Conservation (phyloP, 2,797 vertebrate species). For the Hippocampus kuda region DNA sequence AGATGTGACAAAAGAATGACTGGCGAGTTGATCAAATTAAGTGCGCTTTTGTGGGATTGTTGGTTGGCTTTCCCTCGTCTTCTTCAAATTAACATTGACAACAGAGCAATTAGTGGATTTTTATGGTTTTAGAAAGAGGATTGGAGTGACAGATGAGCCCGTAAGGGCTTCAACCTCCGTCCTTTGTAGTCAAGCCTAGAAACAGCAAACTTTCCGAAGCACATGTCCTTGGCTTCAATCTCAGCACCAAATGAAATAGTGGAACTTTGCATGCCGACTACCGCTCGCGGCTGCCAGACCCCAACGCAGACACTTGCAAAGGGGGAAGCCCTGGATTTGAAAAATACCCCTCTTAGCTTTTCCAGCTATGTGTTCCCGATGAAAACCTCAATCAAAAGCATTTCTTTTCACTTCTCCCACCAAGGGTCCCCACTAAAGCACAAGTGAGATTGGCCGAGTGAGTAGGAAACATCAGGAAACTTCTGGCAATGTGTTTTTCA, state of each 20-base stretch:
- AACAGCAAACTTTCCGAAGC: conserved; percentile 30
- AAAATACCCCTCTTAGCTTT: conserved; percentile 38
- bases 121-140: conserved; percentile 10
- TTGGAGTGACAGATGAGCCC: conserved; percentile 25
- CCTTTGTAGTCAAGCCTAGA: conserved; percentile 14
- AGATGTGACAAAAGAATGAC: conserved; percentile 8
- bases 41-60: background rate
- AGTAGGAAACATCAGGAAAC: conserved; percentile 47
- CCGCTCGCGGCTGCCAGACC: conserved; percentile 32
- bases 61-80: background rate
- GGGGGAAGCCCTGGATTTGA: conserved; percentile 59
- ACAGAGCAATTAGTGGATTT: conserved; percentile 7
- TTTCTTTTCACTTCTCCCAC: conserved; percentile 47
- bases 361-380: conserved; percentile 54
- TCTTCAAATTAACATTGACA: conserved; percentile 8
- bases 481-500: conserved; percentile 32
- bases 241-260: conserved; percentile 53
- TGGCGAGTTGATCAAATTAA: conserved; percentile 5
- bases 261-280: conserved; percentile 51
- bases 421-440: conserved; percentile 49
- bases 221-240: conserved; percentile 44
- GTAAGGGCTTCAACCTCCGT: conserved; percentile 7
- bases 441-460: conserved; percentile 17
- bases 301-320: conserved; percentile 45
- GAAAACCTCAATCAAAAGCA: conserved; percentile 34